Percentiles rank a stretch among this genome's conserved stretches.
phyloP scores from a whole-genome alignment of 2,113 vertebrate genomes.

The Orycteropus afer region DNA sequence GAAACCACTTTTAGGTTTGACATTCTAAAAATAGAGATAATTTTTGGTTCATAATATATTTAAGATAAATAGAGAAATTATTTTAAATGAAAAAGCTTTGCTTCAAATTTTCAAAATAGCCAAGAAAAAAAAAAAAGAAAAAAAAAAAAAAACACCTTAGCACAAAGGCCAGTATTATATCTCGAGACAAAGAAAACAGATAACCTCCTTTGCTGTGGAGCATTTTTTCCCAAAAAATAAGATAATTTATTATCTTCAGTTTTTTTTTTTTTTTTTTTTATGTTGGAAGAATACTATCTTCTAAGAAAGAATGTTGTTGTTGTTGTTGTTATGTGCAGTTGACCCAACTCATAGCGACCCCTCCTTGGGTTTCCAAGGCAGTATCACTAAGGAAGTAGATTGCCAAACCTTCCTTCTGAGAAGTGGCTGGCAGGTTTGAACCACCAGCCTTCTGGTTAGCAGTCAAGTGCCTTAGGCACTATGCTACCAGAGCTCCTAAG shows the following conservation, averaged over 20 bases:
- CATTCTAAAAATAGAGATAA: not conserved
- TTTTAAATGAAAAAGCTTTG: not conserved
- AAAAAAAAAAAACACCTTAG: not conserved
- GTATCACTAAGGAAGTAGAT: no score
- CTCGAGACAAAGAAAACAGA: not conserved
- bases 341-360: no score
- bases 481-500: no score
- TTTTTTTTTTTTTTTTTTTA: not conserved
- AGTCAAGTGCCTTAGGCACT: no score
- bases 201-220: not conserved
- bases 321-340: no score
- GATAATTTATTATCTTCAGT: not conserved
- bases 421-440: no score
- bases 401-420: no score
- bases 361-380: no score
- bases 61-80: not conserved
- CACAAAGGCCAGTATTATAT: not conserved
- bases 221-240: not conserved
- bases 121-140: no score
- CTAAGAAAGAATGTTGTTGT: no score
- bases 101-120: not conserved
- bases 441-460: no score
- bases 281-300: not conserved
- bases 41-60: not conserved
- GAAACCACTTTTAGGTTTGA: not conserved